Percentiles rank a stretch among this genome's conserved stretches.
phyloP scores from a whole-genome alignment of 2,113 vertebrate species.

The Eira barbara region DNA sequence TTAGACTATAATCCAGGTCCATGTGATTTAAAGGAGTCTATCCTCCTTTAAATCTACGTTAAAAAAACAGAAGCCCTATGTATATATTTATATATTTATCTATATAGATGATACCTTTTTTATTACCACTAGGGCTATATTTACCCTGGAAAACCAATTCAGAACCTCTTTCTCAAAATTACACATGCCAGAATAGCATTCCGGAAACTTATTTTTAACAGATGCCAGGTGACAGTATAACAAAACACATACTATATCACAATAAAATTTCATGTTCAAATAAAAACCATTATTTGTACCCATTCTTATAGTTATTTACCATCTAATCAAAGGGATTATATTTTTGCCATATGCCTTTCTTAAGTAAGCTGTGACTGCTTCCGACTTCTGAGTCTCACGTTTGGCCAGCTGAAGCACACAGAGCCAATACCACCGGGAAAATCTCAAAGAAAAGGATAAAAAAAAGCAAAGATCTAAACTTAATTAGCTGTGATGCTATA shows the following conservation, averaged over 20 bases:
- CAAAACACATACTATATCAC: background rate
- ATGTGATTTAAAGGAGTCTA: background rate
- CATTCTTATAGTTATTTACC: constrained; percentile 33
- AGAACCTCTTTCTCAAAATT: background rate
- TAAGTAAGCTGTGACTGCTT: background rate
- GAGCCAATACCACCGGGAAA: background rate
- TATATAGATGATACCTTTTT: background rate
- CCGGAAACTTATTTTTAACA: background rate
- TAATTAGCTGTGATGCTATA: background rate
- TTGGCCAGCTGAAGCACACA: background rate
- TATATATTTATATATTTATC: background rate
- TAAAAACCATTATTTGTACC: background rate
- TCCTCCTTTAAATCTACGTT: background rate
- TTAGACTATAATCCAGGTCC: background rate
- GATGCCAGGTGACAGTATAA: background rate
- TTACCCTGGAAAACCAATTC: background rate
- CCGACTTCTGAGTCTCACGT: background rate
- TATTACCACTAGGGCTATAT: background rate
- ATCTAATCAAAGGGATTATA: background rate
- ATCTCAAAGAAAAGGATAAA: background rate
- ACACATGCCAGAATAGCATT: background rate
- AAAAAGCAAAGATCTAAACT: background rate
- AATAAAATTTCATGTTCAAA: constrained; percentile 32
- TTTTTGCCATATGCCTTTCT: constrained; percentile 43
- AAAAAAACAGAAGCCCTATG: background rate